Base-by-base conservation (phyloP, 2,797 vertebrate species). In the Cyclura pinguis region DNA sequence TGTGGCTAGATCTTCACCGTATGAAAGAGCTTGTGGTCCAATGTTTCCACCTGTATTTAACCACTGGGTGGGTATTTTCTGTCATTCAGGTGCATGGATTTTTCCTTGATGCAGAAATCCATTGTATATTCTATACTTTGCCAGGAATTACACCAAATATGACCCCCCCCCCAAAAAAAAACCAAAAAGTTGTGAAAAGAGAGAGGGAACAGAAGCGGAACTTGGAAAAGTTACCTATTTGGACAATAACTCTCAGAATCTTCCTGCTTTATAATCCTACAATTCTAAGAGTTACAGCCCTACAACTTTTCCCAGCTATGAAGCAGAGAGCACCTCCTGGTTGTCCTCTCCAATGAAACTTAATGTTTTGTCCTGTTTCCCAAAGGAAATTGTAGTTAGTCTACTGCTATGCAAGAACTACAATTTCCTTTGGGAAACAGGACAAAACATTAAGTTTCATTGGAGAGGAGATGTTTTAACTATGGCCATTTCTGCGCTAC, bases 41-140 rank as follows among this genome's bases (percentile, higher is more conserved):
- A n/a, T 9, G 10, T 52, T 0, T 18, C 32, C 52, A 24, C 50
- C 9, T 64, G 12, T 24, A 59, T 29, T 32, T 47, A 78, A 4
- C 1, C 5, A 22, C 27, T 47, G 52, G 8, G n/a, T 20, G 8
- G 24, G 8, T 27, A 6, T 22, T 55, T 80, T 78, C 18, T 4
- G 2, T 62, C 87, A 20, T 62, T 87, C 52, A 13, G 6, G 42
- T 73, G 87, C 69, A 80, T 0, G 0, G 72, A 87, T 55, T 62
- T 84, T 89, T 94, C 86, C 27, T 13, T 88, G 73, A 27, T 77
- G 35, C 47, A 89, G 91, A 73, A 87, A 14, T 13, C n/a, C 3
- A 0, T 10, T n/a, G 2, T 47, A 76, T 80, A 38, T 0, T 55
- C 12, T 0, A 0, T 9, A 2, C 80, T 69, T 57, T 47, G 32